Evolutionary conservation across 2,113 vertebrate species (phyloP).

Genomic region (Ceyx margarethae): DNA sequence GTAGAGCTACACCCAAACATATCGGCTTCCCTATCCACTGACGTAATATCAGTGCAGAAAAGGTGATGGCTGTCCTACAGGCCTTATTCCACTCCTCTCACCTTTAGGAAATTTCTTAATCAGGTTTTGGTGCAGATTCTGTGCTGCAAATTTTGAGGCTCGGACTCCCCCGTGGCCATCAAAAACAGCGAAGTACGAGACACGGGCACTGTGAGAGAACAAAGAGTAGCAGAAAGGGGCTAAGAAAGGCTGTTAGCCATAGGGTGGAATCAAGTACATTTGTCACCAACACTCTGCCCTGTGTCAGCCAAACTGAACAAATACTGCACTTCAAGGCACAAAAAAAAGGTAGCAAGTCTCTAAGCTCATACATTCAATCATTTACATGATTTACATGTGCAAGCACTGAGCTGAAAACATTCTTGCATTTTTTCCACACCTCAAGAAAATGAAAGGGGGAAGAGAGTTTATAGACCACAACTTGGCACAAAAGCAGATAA

Average conservation of each 20-base stretch:
- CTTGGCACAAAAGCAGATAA: background rate
- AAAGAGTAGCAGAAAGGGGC: background rate
- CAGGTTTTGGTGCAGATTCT: slow-evolving; percentile 90
- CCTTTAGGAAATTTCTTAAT: slow-evolving; percentile 90
- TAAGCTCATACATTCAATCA: background rate
- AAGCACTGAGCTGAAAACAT: background rate
- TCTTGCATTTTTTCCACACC: background rate
- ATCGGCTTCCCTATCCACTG: background rate
- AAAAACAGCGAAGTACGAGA: slow-evolving; percentile 93
- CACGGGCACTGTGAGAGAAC: slow-evolving; percentile 75
- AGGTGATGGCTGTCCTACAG: background rate
- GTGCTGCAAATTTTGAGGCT: slow-evolving; percentile 90
- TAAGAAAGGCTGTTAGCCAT: background rate
- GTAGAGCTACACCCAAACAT: fast-evolving
- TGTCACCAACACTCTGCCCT: background rate
- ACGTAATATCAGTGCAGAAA: background rate
- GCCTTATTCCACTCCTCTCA: slow-evolving; percentile 49
- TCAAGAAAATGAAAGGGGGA: background rate
- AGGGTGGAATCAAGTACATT: background rate
- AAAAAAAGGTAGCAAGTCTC: background rate
- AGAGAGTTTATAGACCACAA: background rate
- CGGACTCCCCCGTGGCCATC: slow-evolving; percentile 92
- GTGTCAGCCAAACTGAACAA: background rate
- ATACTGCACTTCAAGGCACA: background rate
- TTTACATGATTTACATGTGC: fast-evolving